Base-by-base conservation (phyloP, 2,113 vertebrate species). In the Alectura lathami region DNA sequence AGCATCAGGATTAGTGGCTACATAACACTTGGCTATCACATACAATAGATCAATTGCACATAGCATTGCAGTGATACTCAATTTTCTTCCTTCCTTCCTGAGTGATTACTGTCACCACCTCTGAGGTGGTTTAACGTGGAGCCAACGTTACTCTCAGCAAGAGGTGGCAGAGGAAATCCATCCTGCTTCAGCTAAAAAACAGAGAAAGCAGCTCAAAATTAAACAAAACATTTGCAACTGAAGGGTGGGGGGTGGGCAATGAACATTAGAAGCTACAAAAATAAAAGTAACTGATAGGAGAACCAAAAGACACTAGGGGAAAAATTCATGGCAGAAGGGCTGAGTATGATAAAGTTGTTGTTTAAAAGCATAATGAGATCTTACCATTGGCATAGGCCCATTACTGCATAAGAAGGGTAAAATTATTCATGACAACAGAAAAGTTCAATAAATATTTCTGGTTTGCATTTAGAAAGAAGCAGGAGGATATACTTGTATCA, bases 371-470 rank as follows among this genome's bases (percentile, higher is more conserved):
- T 21, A 54, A 30, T 54, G 80, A 90, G 54, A 51, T 54, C 74
- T 72, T 70, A 56, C 78, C n/a, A 1, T 17, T 72, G 29, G 17
- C 56, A 38, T 6, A 23, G 30, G 9, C 43, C 48, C 20, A 26
- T 24, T 57, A 38, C 38, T 50, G 20, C 47, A 14, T 43, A 57
- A 88, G 42, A 64, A 88, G 51, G 32, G 57, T 76, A 73, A 75
- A 92, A 72, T 86, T 92, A 47, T 89, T 80, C 93, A 69, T 80
- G 77, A 83, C 20, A 20, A 64, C 27, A 63, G 54, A 77, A 70
- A 63, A 83, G 22, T 80, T 86, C 73, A 74, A 77, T 34, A 93
- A 96, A 93, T 63, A 43, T 88, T 92, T 70, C 86, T 86, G 60
- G 56, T 92, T 91, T 83, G 38, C 60, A 66, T 70, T 86, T 83